phyloP scores from a whole-genome alignment of 2,888 invertebrate genomes.

The Melangyna quadrimaculata region DNA sequence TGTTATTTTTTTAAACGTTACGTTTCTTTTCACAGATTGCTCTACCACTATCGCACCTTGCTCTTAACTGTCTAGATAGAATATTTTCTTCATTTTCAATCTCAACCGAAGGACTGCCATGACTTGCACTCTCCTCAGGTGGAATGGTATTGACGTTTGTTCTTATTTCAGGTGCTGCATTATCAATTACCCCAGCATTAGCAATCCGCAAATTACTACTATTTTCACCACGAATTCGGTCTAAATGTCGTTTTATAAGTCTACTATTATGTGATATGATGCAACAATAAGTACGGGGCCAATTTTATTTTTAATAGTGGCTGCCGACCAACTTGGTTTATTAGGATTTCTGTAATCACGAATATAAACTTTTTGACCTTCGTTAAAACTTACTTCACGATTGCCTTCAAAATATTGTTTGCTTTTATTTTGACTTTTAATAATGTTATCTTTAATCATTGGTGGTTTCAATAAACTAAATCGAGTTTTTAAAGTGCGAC shows the following conservation, averaged over 20 bases:
- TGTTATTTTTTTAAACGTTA: background rate
- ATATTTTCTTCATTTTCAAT: background rate
- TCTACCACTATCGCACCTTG: background rate
- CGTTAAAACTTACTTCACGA: background rate
- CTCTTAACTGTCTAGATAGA: background rate
- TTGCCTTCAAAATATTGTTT: conserved; percentile 9
- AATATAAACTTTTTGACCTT: conserved; percentile 5
- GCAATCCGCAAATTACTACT: background rate
- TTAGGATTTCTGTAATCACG: conserved; percentile 11
- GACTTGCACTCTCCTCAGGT: background rate
- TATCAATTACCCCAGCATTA: background rate
- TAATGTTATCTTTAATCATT: background rate
- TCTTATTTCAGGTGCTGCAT: background rate
- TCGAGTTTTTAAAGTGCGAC: conserved; percentile 19
- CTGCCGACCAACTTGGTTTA: conserved; percentile 8
- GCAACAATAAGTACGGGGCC: conserved; percentile 12
- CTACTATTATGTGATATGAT: conserved; percentile 11
- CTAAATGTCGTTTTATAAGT: conserved; percentile 11
- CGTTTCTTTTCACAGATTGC: background rate
- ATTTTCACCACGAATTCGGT: conserved; percentile 8
- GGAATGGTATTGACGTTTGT: background rate
- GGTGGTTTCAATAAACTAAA: too few relatives aligned
- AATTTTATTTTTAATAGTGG: conserved; percentile 1
- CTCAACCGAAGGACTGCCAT: background rate
- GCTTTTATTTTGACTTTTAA: conserved; percentile 7